Base-by-base conservation (phyloP, 1,140 invertebrate species). In the Drosophila sp. region DNA sequence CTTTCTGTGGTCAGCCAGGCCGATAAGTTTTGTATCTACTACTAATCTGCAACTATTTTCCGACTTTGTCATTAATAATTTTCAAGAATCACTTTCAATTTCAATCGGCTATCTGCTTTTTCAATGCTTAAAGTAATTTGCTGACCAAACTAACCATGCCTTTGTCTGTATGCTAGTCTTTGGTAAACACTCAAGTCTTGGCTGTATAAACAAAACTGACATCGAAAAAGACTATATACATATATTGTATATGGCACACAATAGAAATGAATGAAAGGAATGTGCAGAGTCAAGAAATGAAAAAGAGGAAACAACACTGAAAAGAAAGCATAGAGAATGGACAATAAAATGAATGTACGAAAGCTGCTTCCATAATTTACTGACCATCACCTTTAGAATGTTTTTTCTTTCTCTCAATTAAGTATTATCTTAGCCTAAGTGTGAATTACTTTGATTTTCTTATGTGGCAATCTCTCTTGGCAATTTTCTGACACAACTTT, bases 161-260 rank as follows among this genome's bases (percentile, higher is more conserved):
- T 27, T 50, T 27, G 23, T 50, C 44, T 50, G 23, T 17, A 17
- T 50, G 5, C 6, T 27, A 25, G 23, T 25, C 25, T 27, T 50
- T 50, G 44, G 23, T 50, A 50, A 50, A 50, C 44, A 50, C 44
- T 50, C 23, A 3, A 27, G 6, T 50, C 44, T 27, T 50, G 44
- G 44, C 25, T 25, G 6, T 50, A 27, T 50, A 50, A 50, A 50
- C 44, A 50, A 50, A 50, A 50, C 44, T 50, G 23, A 50, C 44
- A 50, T 2, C 23, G 3, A 10, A 27, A 50, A 27, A 38, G 10
- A 38, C 8, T 10, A 38, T 2, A 38, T 38, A 38, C 2, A 38
- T 38, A 38, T 38, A 30, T 30, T 30, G 30, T 30, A 30, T 30
- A 38, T 38, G 11, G 10, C 8, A 1, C 25, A 50, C 44, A 50